Conservation (phyloP, 2,888 invertebrate genomes). For the Eupithecia abbreviata region DNA sequence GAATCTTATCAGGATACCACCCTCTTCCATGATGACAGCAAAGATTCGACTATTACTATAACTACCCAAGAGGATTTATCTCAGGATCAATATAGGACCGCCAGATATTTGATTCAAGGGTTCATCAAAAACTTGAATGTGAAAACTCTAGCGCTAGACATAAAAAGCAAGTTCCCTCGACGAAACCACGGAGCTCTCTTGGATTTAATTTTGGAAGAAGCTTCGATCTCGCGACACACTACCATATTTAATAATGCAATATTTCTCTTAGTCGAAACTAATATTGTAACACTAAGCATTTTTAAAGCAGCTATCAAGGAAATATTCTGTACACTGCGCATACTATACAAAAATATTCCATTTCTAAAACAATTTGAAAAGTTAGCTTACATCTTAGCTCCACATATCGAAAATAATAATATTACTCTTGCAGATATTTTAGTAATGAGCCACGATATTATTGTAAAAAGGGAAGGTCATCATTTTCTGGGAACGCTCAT, state of each 20-base stretch:
- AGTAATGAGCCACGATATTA: background rate
- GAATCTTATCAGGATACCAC: constrained; percentile 34
- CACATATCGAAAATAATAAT: background rate
- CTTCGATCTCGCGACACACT: background rate
- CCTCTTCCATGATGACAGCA: background rate
- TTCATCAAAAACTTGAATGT: background rate
- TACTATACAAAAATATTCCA: background rate
- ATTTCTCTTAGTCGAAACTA: background rate
- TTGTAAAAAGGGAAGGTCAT: background rate
- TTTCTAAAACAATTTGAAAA: background rate
- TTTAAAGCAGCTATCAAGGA: background rate
- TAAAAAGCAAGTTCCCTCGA: background rate
- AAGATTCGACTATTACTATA: background rate
- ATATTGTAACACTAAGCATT: background rate
- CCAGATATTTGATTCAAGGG: background rate
- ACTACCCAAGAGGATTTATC: background rate
- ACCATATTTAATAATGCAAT: background rate
- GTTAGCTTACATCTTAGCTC: background rate
- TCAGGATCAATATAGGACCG: background rate
- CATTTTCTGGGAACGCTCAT: background rate
- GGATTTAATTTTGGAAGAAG: background rate
- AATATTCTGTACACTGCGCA: background rate
- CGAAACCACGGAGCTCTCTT: background rate
- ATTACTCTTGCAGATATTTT: background rate
- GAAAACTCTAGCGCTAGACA: background rate